Conservation (phyloP, 2,797 vertebrate genomes). For the Lagodon rhomboides region DNA sequence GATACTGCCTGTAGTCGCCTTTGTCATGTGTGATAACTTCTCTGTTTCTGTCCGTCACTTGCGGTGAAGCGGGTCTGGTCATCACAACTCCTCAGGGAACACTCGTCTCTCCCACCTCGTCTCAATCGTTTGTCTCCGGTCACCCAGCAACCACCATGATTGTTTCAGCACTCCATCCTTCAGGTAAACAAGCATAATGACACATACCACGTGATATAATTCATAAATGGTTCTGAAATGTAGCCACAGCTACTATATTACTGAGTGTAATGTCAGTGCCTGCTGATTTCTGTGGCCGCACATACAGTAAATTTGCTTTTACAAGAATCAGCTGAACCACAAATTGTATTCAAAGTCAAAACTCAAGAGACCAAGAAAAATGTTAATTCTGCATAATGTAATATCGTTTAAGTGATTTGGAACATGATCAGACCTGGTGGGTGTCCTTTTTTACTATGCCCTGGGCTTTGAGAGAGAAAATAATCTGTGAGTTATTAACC, state of each 20-base stretch:
- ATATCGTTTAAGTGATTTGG: neutral
- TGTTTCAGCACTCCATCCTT: constrained; percentile 91
- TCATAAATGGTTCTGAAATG: too few species aligned
- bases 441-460: neutral
- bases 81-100: constrained; percentile 96
- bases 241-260: neutral
- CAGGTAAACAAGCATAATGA: constrained; percentile 76
- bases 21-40: constrained; percentile 2
- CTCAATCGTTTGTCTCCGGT: constrained; percentile 90
- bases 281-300: neutral
- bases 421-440: neutral
- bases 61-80: constrained; percentile 92
- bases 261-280: neutral
- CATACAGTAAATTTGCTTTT: neutral
- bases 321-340: neutral
- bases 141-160: constrained; percentile 92
- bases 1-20: neutral
- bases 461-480: neutral
- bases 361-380: neutral
- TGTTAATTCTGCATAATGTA: neutral
- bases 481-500: constrained; percentile 21
- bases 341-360: neutral
- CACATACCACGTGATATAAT: neutral
- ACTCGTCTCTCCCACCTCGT: constrained; percentile 93
- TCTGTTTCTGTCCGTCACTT: constrained; percentile 45